phyloP scores from a whole-genome alignment of 2,113 vertebrate species.

The Muntiacus reevesi region DNA sequence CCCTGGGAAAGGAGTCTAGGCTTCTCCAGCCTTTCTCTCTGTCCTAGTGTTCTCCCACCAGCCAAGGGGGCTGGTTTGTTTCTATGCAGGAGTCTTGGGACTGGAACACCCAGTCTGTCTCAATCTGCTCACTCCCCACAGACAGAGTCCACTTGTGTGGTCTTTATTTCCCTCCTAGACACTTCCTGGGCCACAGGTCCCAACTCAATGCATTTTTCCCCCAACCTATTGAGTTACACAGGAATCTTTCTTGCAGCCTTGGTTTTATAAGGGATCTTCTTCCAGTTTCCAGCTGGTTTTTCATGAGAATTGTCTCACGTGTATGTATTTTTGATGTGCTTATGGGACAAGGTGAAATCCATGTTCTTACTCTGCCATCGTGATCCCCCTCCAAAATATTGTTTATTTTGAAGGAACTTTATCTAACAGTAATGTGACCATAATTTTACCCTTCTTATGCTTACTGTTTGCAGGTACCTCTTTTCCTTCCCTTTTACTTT shows the following conservation, averaged over 20 bases:
- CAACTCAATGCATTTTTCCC: neutral
- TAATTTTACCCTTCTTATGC: neutral
- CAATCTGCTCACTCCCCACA: neutral
- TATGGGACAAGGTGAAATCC: neutral
- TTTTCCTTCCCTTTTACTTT: neutral
- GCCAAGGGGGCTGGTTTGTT: neutral
- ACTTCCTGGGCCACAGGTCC: neutral
- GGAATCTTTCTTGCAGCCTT: neutral
- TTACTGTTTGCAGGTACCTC: neutral
- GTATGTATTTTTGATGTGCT: neutral
- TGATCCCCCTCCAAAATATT: neutral
- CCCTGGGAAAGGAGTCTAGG: neutral
- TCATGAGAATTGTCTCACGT: neutral
- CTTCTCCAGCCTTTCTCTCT: neutral
- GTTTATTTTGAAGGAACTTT: neutral
- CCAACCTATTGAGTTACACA: neutral
- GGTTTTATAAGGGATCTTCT: neutral
- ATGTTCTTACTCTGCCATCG: neutral
- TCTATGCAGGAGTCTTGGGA: neutral
- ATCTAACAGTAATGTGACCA: neutral
- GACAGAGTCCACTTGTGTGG: neutral
- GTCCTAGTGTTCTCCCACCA: neutral
- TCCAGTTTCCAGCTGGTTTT: neutral
- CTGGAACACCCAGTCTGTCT: neutral
- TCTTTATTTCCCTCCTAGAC: neutral